phyloP scores from a whole-genome alignment of 2,113 vertebrate species.

The Bostrychus sinensis region DNA sequence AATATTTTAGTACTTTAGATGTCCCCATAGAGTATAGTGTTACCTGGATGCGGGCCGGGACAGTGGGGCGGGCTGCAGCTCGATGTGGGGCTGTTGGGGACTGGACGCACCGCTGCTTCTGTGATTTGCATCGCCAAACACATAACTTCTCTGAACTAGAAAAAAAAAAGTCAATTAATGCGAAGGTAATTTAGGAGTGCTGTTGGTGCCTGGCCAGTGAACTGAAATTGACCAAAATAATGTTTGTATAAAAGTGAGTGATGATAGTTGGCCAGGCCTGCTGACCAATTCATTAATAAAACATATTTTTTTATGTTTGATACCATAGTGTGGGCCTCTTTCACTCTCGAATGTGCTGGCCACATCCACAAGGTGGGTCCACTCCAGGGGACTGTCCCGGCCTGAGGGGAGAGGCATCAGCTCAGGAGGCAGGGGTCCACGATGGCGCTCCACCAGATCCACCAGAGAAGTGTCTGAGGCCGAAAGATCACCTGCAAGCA shows the following conservation, averaged over 20 bases:
- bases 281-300: too few relatives aligned
- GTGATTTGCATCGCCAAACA: conserved; percentile 92
- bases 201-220: too few relatives aligned
- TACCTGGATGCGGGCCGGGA: conserved; percentile 90
- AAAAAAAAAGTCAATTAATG: not conserved
- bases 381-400: conserved; percentile 84
- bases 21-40: not conserved
- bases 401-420: conserved; percentile 94
- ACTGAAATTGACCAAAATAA: too few relatives aligned
- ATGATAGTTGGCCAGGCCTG: too few relatives aligned
- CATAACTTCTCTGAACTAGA: conserved; percentile 92
- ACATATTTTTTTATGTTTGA: not conserved
- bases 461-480: conserved; percentile 97
- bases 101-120: conserved; percentile 87
- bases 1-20: not conserved
- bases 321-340: conserved; percentile 73
- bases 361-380: conserved; percentile 97
- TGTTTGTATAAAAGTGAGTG: too few relatives aligned
- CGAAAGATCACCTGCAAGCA: conserved; percentile 89
- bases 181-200: not conserved
- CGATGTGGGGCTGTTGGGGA: conserved; percentile 84
- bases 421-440: conserved; percentile 88
- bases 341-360: conserved; percentile 95
- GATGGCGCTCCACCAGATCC: conserved; percentile 92
- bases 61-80: conserved; percentile 85